Evolutionary conservation across 2,113 vertebrate genomes (phyloP).

Genomic region (Macroglossus sobrinus): DNA sequence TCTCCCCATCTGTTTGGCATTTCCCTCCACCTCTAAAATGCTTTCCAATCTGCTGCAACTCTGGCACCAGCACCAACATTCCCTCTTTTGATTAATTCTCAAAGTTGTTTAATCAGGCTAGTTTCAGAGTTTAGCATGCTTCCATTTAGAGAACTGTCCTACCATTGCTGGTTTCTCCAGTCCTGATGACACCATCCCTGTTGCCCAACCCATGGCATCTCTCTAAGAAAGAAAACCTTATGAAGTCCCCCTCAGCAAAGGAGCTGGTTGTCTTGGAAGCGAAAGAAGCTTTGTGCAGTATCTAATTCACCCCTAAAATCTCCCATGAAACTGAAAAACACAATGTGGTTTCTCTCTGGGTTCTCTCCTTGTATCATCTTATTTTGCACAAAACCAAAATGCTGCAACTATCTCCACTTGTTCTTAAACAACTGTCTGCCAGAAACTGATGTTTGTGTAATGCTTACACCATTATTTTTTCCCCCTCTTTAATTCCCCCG

Average conservation of each 20-base stretch:
- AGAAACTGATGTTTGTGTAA: background rate
- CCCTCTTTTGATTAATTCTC: background rate
- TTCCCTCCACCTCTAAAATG: conserved; percentile 4
- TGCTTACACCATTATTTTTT: background rate
- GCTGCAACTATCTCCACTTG: background rate
- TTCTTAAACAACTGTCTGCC: background rate
- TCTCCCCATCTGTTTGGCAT: conserved; percentile 37
- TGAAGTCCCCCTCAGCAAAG: background rate
- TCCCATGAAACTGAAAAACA: background rate
- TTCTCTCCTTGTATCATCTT: background rate
- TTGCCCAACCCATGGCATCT: background rate
- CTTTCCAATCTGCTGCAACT: conserved; percentile 5
- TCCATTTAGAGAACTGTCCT: background rate
- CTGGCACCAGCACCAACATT: background rate
- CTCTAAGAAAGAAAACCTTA: background rate
- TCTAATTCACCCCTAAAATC: background rate
- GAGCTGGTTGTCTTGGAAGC: background rate
- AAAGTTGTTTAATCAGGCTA: background rate
- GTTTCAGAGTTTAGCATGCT: background rate
- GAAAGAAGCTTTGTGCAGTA: background rate
- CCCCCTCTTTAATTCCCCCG: too few species aligned
- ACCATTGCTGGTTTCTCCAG: background rate
- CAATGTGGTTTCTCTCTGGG: background rate
- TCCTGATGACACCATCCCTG: background rate
- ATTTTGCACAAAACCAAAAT: background rate